Conservation (phyloP, 2,888 invertebrate species). For the Argyresthia albistria region DNA sequence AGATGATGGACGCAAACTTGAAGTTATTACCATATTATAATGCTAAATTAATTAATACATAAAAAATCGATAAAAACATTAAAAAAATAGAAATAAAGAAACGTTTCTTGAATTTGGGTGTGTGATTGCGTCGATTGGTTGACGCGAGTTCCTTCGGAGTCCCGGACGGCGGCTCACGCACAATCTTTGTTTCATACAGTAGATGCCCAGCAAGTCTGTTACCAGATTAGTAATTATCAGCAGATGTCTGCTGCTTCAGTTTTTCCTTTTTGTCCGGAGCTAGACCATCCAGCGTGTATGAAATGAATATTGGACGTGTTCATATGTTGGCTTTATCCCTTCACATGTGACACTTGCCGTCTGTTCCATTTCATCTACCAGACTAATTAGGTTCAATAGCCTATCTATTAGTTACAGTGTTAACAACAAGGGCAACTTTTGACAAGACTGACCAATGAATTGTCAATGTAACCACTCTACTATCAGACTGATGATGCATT, state of each 20-base stretch:
- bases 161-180: constrained; percentile 6
- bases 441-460: constrained; percentile 35
- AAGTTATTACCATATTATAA: constrained; percentile 69
- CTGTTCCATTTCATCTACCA: constrained; percentile 36
- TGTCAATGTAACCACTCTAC: constrained; percentile 23
- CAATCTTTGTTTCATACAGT: background rate
- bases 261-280: background rate
- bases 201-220: no score
- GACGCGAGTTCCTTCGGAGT: constrained; percentile 2
- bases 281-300: background rate
- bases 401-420: background rate
- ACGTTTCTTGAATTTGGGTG: constrained; percentile 62
- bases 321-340: constrained; percentile 23
- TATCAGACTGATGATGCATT: constrained; percentile 57
- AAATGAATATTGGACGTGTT: constrained; percentile 1
- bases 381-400: constrained; percentile 1
- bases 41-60: constrained; percentile 68
- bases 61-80: constrained; percentile 46
- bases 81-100: constrained; percentile 69
- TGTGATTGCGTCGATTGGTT: constrained; percentile 52
- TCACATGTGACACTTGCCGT: constrained; percentile 53
- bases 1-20: constrained; percentile 61
- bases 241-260: background rate
- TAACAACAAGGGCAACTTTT: constrained; percentile 1
- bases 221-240: no score